These are phyloP conservation scores for Taenioides sp. DNA, from an alignment of 2,797 vertebrate genomes.

Conservation along the genomic window DNA sequence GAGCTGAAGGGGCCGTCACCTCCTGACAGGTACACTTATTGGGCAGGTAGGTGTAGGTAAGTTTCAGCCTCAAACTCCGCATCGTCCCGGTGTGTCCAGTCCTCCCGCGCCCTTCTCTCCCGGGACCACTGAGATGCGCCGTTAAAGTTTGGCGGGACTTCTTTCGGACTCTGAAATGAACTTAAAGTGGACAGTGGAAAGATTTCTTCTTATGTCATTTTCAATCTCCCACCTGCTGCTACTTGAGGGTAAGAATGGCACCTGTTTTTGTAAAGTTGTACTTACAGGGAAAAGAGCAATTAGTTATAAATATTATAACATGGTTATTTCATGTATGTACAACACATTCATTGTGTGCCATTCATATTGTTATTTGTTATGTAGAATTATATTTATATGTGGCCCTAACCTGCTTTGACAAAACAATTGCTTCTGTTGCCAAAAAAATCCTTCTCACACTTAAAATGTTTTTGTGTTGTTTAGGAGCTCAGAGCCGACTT, in stretches of 20 bases:
- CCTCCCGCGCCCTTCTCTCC: slow-evolving; percentile 43
- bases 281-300: background rate
- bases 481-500: slow-evolving; percentile 68
- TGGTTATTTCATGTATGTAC: background rate
- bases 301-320: background rate
- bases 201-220: slow-evolving; percentile 88
- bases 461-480: slow-evolving; percentile 21
- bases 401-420: background rate
- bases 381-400: background rate
- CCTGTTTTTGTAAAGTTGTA: background rate
- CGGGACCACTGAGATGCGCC: slow-evolving; percentile 82
- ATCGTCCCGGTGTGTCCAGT: slow-evolving; percentile 41
- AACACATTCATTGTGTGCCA: background rate
- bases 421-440: background rate
- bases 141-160: slow-evolving; percentile 73
- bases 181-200: slow-evolving; percentile 86
- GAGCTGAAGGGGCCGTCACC: too few relatives aligned
- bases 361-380: background rate
- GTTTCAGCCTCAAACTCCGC: slow-evolving; percentile 22
- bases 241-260: slow-evolving; percentile 86
- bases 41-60: slow-evolving; percentile 7
- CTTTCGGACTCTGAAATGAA: slow-evolving; percentile 91
- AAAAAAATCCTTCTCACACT: background rate
- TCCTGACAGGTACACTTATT: too few relatives aligned
- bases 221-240: slow-evolving; percentile 85